Evolutionary conservation across 2,113 vertebrate genomes (phyloP), one percentile per base, ranked within the genome.

Genomic region (Platanista minor): DNA sequence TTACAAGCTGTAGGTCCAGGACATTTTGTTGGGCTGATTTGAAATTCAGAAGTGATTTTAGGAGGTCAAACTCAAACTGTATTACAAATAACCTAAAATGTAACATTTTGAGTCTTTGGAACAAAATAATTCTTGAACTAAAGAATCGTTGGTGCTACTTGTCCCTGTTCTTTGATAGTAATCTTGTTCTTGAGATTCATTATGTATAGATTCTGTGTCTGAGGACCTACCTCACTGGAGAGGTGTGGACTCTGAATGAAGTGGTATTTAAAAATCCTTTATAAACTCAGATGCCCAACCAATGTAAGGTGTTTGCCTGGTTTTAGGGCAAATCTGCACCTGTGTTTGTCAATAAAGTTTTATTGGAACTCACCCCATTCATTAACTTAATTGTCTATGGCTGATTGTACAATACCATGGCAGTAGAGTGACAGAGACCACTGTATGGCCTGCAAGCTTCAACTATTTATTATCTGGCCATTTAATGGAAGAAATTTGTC

Each of bases 101-200:
- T 77, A 66, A 67, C 27, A n/a, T 46, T 84, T 88, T 31, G 57
- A 80, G 23, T 85, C 31, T 96, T 87, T 94, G 27, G 84, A 72
- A 81, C 21, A 84, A 90, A 78, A 66, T 52, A 71, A 66, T 52
- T 90, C 67, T 88, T 87, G 39, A 93, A 66, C 39, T 78, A 36
- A 72, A 90, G 54, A 87, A 86, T 39, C 21, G 36, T 61, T 90
- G 71, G 41, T 94, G 33, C 13, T 82, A 6, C 33, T 52, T 94
- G 61, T 46, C 23, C 18, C 14, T 75, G 39, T 25, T 97, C 43
- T 88, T 94, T 83, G 72, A 54, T 87, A 67, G 20, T 94, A 71
- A 80, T 94, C 18, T 87, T 86, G 46, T 78, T 92, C n/a, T 92
- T 90, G 61, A 94, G 20, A 82, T 93, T 93, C 31, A 17, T 90